Evolutionary conservation across 2,888 invertebrate genomes (phyloP).

Genomic region (Trachelus troglodyta): DNA sequence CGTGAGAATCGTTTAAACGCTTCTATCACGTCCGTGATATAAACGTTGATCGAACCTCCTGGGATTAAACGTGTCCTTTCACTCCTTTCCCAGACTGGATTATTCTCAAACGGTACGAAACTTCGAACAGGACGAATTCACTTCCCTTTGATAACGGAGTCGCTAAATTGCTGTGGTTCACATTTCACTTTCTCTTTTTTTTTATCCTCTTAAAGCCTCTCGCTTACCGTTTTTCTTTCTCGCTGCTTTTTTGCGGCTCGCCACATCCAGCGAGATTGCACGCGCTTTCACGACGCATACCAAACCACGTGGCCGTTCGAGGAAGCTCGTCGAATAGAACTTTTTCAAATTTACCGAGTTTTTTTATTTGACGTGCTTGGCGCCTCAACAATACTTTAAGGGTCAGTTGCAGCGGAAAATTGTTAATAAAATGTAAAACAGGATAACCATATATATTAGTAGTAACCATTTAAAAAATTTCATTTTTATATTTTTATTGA

Average conservation of each 20-base stretch:
- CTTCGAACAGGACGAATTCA: not conserved
- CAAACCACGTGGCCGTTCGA: not conserved
- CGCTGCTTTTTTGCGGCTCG: not conserved
- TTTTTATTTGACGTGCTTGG: not conserved
- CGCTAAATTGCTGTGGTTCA: not conserved
- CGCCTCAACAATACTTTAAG: not conserved
- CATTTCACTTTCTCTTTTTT: not conserved
- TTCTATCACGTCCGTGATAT: not conserved
- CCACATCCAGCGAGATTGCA: not conserved
- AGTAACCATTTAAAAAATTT: not conserved
- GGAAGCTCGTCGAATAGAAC: not conserved
- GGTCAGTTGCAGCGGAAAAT: not conserved
- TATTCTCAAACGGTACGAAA: not conserved
- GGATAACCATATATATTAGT: not conserved
- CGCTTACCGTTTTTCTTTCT: not conserved
- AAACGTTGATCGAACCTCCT: not conserved
- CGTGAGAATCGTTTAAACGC: constrained; percentile 38
- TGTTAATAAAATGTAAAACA: not conserved
- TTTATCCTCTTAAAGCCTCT: not conserved
- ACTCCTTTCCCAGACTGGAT: not conserved
- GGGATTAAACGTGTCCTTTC: not conserved
- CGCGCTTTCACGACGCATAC: not conserved
- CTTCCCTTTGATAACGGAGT: not conserved
- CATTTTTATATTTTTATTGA: not conserved
- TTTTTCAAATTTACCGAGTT: not conserved